These are phyloP conservation scores for Sylvicapra grimmia DNA, from an alignment of 2,113 vertebrate genomes.

Conservation along the genomic window DNA sequence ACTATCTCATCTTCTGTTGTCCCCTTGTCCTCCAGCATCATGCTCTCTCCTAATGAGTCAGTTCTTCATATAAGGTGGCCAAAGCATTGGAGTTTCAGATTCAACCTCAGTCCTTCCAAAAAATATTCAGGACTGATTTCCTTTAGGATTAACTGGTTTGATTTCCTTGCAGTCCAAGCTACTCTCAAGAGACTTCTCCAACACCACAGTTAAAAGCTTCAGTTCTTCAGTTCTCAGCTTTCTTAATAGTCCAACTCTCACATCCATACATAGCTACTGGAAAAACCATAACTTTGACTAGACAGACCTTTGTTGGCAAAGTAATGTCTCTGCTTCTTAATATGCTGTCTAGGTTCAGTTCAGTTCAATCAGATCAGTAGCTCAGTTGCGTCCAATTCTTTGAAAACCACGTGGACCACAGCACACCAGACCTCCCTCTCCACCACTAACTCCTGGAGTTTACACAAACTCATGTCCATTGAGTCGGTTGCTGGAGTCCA, in stretches of 20 bases:
- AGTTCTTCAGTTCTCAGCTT: background rate
- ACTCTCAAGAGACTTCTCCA: background rate
- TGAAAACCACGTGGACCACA: accelerated
- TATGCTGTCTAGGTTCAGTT: background rate
- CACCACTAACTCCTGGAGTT: background rate
- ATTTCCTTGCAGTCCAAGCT: background rate
- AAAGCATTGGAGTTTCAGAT: background rate
- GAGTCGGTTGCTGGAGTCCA: background rate
- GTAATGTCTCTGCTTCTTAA: background rate
- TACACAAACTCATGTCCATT: background rate
- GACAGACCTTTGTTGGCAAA: background rate
- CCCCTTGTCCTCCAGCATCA: background rate
- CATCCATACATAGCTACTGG: background rate
- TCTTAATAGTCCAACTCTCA: background rate
- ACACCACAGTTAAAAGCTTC: background rate
- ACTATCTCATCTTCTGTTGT: background rate
- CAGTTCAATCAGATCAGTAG: background rate
- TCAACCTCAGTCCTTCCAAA: background rate
- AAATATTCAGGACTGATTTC: background rate
- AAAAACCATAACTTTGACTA: background rate
- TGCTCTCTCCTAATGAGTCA: background rate
- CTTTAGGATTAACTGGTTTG: background rate
- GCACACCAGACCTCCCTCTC: background rate
- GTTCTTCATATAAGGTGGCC: background rate
- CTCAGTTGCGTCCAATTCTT: background rate